A percentile compares a stretch with the other conserved stretches of the same genome.
Conservation (phyloP, 2,113 vertebrate genomes). For the Scortum barcoo region DNA sequence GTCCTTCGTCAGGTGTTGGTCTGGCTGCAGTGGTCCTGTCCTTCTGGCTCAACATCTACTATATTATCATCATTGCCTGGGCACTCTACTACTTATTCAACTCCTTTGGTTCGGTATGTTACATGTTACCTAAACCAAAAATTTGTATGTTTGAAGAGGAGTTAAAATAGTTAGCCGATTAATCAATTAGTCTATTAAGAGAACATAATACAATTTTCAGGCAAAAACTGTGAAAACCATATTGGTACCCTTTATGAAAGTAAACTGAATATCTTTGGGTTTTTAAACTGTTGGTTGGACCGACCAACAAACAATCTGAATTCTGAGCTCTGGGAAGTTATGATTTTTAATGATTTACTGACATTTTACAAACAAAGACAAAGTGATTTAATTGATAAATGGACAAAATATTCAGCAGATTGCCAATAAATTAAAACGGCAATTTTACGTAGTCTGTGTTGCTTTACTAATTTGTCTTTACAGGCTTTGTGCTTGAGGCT, state of each 20-base stretch:
- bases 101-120: constrained; percentile 88
- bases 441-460: too few species aligned
- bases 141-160: background rate
- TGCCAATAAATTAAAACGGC: too few species aligned
- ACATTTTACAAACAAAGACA: background rate
- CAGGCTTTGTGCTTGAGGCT: constrained; percentile 19
- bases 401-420: too few species aligned
- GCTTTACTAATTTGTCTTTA: too few species aligned
- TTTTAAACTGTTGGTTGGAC: too few species aligned
- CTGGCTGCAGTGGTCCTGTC: constrained; percentile 90
- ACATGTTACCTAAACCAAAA: background rate
- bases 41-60: constrained; percentile 95
- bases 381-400: background rate
- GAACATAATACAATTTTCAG: background rate
- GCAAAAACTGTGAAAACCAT: background rate
- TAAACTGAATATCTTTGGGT: too few species aligned
- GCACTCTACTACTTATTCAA: constrained; percentile 93
- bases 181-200: background rate
- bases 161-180: too few species aligned
- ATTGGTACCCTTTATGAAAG: background rate
- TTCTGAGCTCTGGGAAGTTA: too few species aligned
- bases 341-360: background rate
- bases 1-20: constrained; percentile 85
- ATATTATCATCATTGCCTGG: constrained; percentile 94
- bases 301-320: too few species aligned